A percentile compares a stretch with the other conserved stretches of the same genome.
phyloP scores from a whole-genome alignment of 2,113 vertebrate species.

The Aldabrachelys gigantea region DNA sequence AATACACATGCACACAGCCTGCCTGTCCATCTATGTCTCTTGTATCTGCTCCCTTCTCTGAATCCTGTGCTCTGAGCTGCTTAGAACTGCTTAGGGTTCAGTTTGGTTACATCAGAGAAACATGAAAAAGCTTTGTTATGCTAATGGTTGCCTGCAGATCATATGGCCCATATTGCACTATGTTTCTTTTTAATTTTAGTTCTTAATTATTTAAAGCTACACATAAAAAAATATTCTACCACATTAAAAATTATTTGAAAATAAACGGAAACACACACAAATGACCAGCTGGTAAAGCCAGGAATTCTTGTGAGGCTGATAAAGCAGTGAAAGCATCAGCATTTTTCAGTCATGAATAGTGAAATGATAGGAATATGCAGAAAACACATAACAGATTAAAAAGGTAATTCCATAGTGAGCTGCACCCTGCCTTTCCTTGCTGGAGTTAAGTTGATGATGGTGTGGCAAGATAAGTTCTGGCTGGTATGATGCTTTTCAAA shows the following conservation, averaged over 20 bases:
- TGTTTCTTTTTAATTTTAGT: not conserved
- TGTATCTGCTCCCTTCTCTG: not conserved
- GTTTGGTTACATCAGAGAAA: not conserved
- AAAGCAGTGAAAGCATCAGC: not conserved
- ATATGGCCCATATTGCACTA: fast-evolving
- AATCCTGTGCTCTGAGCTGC: not conserved
- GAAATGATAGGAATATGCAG: not conserved
- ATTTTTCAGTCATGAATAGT: not conserved
- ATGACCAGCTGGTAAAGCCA: not conserved
- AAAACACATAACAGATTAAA: not conserved
- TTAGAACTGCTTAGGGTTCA: not conserved
- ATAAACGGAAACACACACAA: not conserved
- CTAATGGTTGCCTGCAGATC: not conserved
- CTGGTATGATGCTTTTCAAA: not conserved
- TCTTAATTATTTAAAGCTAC: not conserved
- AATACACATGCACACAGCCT: not conserved
- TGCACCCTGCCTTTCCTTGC: not conserved
- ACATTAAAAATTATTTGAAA: not conserved
- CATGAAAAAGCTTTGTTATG: not conserved
- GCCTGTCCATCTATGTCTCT: not conserved
- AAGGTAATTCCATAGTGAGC: fast-evolving
- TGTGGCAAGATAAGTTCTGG: not conserved
- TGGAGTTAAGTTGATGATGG: not conserved
- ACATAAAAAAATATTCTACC: not conserved
- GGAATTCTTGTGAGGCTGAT: not conserved